A percentile compares a stretch with the other conserved stretches of the same genome.
Conservation (phyloP, 1,140 invertebrate species). For the Tribolium madens region DNA sequence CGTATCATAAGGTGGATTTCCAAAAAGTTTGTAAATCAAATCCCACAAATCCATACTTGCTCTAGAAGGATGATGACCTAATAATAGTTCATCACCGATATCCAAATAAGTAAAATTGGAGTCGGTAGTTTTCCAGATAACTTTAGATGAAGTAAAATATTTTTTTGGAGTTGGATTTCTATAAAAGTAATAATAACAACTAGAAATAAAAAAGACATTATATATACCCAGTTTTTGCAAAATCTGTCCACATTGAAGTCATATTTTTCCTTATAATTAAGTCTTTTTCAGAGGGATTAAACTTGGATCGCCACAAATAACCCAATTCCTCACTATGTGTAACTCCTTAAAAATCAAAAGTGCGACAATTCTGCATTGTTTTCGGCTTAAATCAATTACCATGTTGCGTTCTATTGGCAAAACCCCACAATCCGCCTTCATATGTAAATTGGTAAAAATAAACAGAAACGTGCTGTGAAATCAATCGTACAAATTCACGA, state of each 20-base stretch:
- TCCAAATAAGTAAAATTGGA: constrained; percentile 41
- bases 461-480: constrained; percentile 18
- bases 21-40: constrained; percentile 20
- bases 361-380: too few relatives aligned
- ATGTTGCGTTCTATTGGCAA: constrained; percentile 22
- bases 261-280: constrained; percentile 10
- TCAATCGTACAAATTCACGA: not conserved
- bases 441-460: constrained; percentile 44
- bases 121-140: constrained; percentile 41
- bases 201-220: not conserved
- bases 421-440: constrained; percentile 37
- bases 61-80: not conserved
- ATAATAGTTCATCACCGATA: constrained; percentile 14
- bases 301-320: constrained; percentile 32
- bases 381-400: not conserved
- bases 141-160: constrained; percentile 5
- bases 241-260: constrained; percentile 45
- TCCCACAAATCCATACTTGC: constrained; percentile 39
- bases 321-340: constrained; percentile 41
- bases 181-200: not conserved
- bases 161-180: constrained; percentile 42
- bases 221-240: constrained; percentile 47
- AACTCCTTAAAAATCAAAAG: constrained; percentile 31
- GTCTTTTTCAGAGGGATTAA: not conserved
- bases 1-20: constrained; percentile 47